A percentile compares a stretch with the other conserved stretches of the same genome.
Evolutionary conservation across 2,888 invertebrate genomes (phyloP).

Genomic region (Priocnemis perturbator): DNA sequence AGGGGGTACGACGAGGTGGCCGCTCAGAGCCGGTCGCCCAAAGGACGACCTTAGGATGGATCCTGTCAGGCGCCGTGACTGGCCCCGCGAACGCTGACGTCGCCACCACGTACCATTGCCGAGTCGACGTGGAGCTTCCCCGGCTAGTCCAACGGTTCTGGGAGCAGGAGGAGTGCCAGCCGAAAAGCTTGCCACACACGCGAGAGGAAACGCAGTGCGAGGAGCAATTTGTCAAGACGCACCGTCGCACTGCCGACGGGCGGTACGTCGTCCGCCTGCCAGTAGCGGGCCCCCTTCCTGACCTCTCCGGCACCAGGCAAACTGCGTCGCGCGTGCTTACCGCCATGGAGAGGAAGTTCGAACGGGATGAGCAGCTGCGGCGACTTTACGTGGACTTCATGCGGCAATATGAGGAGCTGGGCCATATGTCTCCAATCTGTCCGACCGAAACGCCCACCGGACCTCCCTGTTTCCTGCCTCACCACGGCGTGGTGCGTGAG

Average conservation of each 20-base stretch:
- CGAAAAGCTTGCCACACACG: neutral
- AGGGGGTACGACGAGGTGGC: too few relatives aligned
- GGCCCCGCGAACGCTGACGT: too few relatives aligned
- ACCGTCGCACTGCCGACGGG: neutral
- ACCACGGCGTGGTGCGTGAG: neutral
- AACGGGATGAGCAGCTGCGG: neutral
- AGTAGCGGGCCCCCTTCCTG: neutral
- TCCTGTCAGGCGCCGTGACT: too few relatives aligned
- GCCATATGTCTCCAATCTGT: neutral
- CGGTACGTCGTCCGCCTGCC: neutral
- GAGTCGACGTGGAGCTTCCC: too few relatives aligned
- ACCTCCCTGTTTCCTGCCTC: neutral
- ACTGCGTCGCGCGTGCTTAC: neutral
- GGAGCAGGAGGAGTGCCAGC: neutral
- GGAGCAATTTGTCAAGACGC: neutral
- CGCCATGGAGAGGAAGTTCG: neutral
- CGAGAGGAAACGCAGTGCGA: neutral
- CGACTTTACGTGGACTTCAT: neutral
- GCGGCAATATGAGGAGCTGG: neutral
- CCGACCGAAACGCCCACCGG: neutral
- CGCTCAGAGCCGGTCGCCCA: too few relatives aligned
- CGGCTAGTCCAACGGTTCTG: too few relatives aligned
- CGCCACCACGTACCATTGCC: too few relatives aligned
- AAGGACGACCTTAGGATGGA: too few relatives aligned
- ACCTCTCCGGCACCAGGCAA: neutral